Conservation (phyloP, 1,140 invertebrate species). For the Gonioctena quinquepunctata region DNA sequence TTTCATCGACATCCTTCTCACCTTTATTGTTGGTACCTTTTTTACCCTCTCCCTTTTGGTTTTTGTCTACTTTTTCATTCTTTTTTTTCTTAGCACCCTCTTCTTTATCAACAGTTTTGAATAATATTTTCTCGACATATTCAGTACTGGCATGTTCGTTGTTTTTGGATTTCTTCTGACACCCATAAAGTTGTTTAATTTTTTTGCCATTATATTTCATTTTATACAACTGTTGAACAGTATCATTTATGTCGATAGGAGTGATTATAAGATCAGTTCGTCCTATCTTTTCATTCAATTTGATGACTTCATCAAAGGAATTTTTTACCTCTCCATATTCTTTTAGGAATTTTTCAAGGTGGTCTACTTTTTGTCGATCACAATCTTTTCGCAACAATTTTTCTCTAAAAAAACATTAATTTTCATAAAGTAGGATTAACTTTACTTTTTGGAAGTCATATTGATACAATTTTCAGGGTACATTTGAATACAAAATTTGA, state of each 20-base stretch:
- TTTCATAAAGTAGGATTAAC: not conserved
- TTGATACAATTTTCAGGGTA: not conserved
- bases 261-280: slow-evolving; percentile 13
- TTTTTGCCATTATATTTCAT: slow-evolving; percentile 39
- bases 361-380: slow-evolving; percentile 24
- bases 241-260: slow-evolving; percentile 23
- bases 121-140: slow-evolving; percentile 27
- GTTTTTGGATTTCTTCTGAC: slow-evolving; percentile 26
- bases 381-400: slow-evolving; percentile 25
- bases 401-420: slow-evolving; percentile 35
- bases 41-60: not conserved
- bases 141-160: slow-evolving; percentile 33
- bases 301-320: slow-evolving; percentile 30
- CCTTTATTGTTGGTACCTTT: not conserved
- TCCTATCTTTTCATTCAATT: slow-evolving; percentile 10
- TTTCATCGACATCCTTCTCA: not conserved
- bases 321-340: slow-evolving; percentile 41
- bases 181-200: slow-evolving; percentile 35
- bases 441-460: not conserved
- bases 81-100: not conserved
- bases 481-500: not conserved
- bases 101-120: slow-evolving; percentile 1
- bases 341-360: slow-evolving; percentile 30
- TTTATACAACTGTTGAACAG: slow-evolving; percentile 33
- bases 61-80: not conserved